Evolutionary conservation across 2,888 invertebrate species (phyloP), one percentile per base, ranked within the genome.

Genomic region (Ectobius pallidus): DNA sequence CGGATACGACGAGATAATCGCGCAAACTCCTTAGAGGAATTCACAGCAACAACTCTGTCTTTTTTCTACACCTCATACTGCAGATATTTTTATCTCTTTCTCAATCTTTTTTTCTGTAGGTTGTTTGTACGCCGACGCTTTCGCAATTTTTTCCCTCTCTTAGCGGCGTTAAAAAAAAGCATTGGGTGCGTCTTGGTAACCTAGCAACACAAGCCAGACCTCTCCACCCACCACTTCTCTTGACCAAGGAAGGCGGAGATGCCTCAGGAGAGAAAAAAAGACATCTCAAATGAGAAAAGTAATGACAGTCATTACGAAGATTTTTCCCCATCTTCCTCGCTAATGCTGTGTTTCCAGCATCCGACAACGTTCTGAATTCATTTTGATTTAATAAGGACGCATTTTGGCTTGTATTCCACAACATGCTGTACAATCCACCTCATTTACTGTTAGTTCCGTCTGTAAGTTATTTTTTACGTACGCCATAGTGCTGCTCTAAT

Each of bases 121-220:
- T 34, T 34, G 34, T 14, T 61, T 25, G 16, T 30, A 65, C 65
- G 46, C 65, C 65, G 65, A 65, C 65, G 46, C 46, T 46, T 46
- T 55, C 42, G 52, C 52, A 30, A 68, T 34, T 55, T 69, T 68
- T 55, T 30, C 67, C 34, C 25, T 42, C 67, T 44, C 55, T 30
- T 25, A n/a, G n/a, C 6, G 34, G 6, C 34, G 34, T 34, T 34
- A 7, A 7, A 11, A 30, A 58, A 11, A n/a, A 4, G 58, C 6
- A 58, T 16, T 58, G 58, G 58, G 58, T 25, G 30, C 14, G 58
- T 30, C 58, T 58, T 58, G 16, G 58, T 32, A 58, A n/a, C 58
- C 58, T 25, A 58, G 58, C 58, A 58, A 58, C 32, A 30, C 2
- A 6, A 6, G 27, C 3, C 7, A 46, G 46, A 46, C 18, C 7